Percentiles rank a stretch among this genome's conserved stretches.
Evolutionary conservation across 2,113 vertebrate genomes (phyloP).

Genomic region (Polyodon spathula): DNA sequence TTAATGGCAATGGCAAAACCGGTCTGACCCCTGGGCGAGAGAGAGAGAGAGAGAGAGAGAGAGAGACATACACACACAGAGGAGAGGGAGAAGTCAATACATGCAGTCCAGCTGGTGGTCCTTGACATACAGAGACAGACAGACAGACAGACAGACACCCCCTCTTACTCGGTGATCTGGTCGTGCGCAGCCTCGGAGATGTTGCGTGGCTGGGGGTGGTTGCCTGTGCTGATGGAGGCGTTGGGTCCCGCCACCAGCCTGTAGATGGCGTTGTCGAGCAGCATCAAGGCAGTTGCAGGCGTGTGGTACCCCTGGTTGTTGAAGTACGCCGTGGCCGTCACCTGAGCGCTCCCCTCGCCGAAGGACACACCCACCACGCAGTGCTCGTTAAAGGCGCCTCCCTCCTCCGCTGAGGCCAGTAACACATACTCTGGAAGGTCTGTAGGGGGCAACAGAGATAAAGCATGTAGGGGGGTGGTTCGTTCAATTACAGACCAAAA

Average conservation of each 20-base stretch:
- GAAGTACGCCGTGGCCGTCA: constrained; percentile 71
- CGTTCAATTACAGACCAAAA: too few relatives aligned
- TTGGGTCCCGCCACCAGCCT: constrained; percentile 66
- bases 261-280: constrained; percentile 80
- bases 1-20: constrained; percentile 91
- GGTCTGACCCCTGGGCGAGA: constrained; percentile 65
- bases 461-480: too few relatives aligned
- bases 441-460: constrained; percentile 28
- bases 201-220: constrained; percentile 88
- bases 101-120: neutral
- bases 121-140: neutral
- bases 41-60: neutral
- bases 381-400: constrained; percentile 77
- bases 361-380: constrained; percentile 75
- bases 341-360: constrained; percentile 15
- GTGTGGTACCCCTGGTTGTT: constrained; percentile 94
- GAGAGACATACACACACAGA: constrained; percentile 3
- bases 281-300: constrained; percentile 69
- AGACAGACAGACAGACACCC: neutral
- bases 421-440: constrained; percentile 81
- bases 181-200: constrained; percentile 73
- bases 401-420: constrained; percentile 63
- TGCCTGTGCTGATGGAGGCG: constrained; percentile 75
- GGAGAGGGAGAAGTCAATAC: neutral
- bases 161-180: constrained; percentile 78